A percentile compares a stretch with the other conserved stretches of the same genome.
These are phyloP conservation scores for Yponomeuta malinellus DNA, from an alignment of 2,888 invertebrate species.

Conservation along the genomic window DNA sequence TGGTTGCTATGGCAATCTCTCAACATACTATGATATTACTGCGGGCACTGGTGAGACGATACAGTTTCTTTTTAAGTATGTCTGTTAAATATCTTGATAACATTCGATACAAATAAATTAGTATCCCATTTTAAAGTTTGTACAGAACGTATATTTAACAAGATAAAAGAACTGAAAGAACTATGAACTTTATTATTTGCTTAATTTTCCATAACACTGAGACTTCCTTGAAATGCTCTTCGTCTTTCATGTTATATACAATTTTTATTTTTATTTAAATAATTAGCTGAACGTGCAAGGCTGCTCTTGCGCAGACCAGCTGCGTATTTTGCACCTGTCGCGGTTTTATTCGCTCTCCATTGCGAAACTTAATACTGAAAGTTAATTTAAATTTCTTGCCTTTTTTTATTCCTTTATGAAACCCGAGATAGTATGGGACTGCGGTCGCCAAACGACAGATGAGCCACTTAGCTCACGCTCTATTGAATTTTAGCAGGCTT, in stretches of 20 bases:
- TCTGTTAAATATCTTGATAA: no score
- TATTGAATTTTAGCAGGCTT: conserved; percentile 47
- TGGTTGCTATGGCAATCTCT: no score
- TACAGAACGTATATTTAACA: no score
- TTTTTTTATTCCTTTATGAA: conserved; percentile 49
- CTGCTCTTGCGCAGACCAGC: conserved; percentile 62
- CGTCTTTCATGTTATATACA: conserved; percentile 17
- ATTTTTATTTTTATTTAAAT: conserved; percentile 35
- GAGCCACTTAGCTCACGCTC: conserved; percentile 60
- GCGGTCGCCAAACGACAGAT: conserved; percentile 45
- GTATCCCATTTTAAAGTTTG: no score
- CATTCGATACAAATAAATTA: no score
- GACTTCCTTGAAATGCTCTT: conserved; percentile 6
- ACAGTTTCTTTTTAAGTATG: no score
- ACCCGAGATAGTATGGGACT: conserved; percentile 54
- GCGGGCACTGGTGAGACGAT: no score
- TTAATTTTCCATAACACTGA: not conserved
- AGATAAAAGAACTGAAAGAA: no score
- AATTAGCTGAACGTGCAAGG: conserved; percentile 51
- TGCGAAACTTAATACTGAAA: conserved; percentile 64
- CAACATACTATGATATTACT: no score
- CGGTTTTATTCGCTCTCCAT: conserved; percentile 42
- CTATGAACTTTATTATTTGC: no score
- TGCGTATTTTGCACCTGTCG: conserved; percentile 60
- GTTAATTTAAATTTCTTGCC: conserved; percentile 41